A percentile compares a stretch with the other conserved stretches of the same genome.
phyloP scores from a whole-genome alignment of 2,888 invertebrate species.

The Bellardia pandia region DNA sequence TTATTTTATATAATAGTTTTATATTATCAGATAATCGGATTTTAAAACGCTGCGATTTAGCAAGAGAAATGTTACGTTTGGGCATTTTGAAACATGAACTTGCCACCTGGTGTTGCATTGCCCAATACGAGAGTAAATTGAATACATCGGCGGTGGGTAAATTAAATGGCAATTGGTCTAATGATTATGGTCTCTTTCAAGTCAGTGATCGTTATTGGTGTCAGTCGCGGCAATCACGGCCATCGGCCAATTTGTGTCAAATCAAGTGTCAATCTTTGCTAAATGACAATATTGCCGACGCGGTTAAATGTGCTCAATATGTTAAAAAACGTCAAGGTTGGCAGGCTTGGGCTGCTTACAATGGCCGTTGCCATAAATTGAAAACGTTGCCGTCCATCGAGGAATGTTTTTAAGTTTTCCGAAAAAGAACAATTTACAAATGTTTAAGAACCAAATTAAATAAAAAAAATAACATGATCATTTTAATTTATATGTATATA shows the following conservation, averaged over 20 bases:
- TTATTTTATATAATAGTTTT: neutral
- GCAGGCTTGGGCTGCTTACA: constrained; percentile 78
- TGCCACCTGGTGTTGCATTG: constrained; percentile 84
- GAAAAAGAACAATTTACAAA: neutral
- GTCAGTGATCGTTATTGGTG: constrained; percentile 81
- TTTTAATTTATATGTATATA: constrained; percentile 53
- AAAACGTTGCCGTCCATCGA: constrained; percentile 65
- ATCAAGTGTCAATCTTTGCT: constrained; percentile 76
- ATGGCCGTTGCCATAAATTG: constrained; percentile 70
- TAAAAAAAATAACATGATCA: constrained; percentile 31
- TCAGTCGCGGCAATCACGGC: constrained; percentile 71
- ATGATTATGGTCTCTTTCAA: constrained; percentile 80
- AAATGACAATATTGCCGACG: constrained; percentile 75
- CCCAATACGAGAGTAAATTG: constrained; percentile 84
- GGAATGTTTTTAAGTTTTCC: constrained; percentile 69
- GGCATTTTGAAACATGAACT: constrained; percentile 75
- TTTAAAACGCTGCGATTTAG: constrained; percentile 77
- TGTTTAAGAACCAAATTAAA: constrained; percentile 22
- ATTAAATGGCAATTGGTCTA: constrained; percentile 83
- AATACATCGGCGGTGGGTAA: constrained; percentile 83
- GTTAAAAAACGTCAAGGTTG: constrained; percentile 77
- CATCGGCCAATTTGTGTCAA: constrained; percentile 76
- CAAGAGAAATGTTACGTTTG: constrained; percentile 75
- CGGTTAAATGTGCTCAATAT: constrained; percentile 76
- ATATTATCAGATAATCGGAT: constrained; percentile 46